Conservation (phyloP, 1,140 invertebrate species). For the Tetranychus urticae region DNA sequence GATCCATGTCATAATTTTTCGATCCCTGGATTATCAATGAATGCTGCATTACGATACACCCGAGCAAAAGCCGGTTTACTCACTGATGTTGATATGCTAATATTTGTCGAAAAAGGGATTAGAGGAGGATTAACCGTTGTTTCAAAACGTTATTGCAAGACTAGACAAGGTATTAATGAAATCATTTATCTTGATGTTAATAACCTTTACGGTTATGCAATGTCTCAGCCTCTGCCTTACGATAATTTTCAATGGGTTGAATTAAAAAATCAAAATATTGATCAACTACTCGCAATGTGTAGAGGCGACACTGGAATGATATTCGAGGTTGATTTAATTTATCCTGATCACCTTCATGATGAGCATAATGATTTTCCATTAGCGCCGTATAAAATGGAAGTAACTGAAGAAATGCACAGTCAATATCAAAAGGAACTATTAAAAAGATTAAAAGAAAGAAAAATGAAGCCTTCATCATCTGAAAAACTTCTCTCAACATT, state of each 20-base stretch:
- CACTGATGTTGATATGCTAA: background rate
- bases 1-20: background rate
- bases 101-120: conserved; percentile 3
- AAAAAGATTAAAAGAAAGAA: no score
- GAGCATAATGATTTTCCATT: background rate
- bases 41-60: background rate
- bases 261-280: background rate
- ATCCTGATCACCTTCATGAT: background rate
- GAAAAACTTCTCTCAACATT: background rate
- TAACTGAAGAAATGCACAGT: background rate
- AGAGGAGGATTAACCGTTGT: background rate
- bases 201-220: background rate
- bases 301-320: background rate
- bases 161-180: background rate
- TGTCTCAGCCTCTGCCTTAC: background rate
- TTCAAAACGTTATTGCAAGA: background rate
- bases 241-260: background rate
- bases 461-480: no score
- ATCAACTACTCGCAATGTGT: background rate
- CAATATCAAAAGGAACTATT: background rate
- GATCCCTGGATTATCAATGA: background rate
- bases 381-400: background rate
- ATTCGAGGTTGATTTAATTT: background rate
- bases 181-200: background rate
- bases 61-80: background rate